Evolutionary conservation across 2,113 vertebrate species (phyloP), one percentile per base, ranked within the genome.

Genomic region (Otocyon megalotis): DNA sequence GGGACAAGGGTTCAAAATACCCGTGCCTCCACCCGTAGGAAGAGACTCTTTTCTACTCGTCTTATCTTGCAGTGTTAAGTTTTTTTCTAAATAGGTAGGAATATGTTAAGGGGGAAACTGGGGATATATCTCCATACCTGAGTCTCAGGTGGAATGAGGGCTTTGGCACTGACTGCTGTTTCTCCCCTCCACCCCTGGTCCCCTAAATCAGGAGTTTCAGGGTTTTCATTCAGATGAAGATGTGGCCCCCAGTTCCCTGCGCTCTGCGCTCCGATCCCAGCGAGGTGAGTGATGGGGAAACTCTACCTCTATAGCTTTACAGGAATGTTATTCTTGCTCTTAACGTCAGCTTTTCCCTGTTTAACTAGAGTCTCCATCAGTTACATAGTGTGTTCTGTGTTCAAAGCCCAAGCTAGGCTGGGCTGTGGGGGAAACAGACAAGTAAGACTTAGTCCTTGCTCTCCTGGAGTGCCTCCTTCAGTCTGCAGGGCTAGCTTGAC

Each of bases 211-310:
- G 96, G 99, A 99, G 93, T 99, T 99, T 98, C 98, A 97, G 99
- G 99, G 99, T 96, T 99, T 99, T 99, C 99, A 98, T 97, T 98
- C 98, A 95, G 99, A 99, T 89, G 99, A 98, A 93, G 98, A 98
- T 97, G 90, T 98, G 86, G 97, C 97, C 96, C 98, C 98, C 96
- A 98, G 98, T 97, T 97, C 98, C 37, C 87, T 97, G 92, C 98
- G 98, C 77, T 98, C 98, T 28, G 98, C 99, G 96, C 98, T 99
- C 95, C 99, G 99, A 94, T 99, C 99, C 97, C 98, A 98, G 94
- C 99, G 99, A 99, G 99, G 99, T 99, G 98, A 99, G 98, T 98
- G 96, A 95, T 2, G 91, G 97, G 96, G 83, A 93, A 96, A 95
- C 93, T 97, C 80, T 53, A 86, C 92, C 87, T 98, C 97, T 94